Evolutionary conservation across 2,888 invertebrate genomes (phyloP), one percentile per base, ranked within the genome.

Genomic region (Drosophila lutescens): DNA sequence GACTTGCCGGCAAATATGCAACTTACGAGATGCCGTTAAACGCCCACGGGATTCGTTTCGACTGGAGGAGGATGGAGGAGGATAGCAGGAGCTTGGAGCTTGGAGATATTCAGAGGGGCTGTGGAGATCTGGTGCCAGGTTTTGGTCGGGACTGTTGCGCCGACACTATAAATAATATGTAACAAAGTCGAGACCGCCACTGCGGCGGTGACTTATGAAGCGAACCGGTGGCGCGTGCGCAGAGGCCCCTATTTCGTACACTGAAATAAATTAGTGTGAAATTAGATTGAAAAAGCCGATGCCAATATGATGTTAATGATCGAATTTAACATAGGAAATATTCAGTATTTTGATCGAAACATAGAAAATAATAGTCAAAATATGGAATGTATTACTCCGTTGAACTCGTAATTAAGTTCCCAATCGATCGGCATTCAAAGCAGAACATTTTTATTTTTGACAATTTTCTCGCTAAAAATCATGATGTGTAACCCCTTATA

Each of bases 101-200:
- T n/a, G 38, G 38, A 38, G 38, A 2, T 38, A n/a, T 13, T 6
- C 5, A n/a, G n/a, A 38, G 38, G n/a, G n/a, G n/a, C n/a, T 13
- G 6, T 13, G 6, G 7, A 38, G 32, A 60, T 53, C 7, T 12
- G 51, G 26, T 10, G 34, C 38, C 13, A 8, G 26, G 66, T n/a
- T 61, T 61, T 60, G 47, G 69, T 58, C 76, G 69, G 63, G 34
- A 34, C 34, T 41, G 67, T 63, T 44, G 36, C 54, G 72, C 68
- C 84, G 56, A 71, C 70, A 81, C 63, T 81, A 82, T 82, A 82
- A 82, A 82, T 82, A 82, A 82, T 82, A 82, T 85, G 85, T 82
- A 82, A 82, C 81, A 82, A 79, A 84, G 81, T 76, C 85, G 75
- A 79, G 81, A 74, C 78, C 79, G 79, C 73, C 71, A 69, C 56